A percentile compares a stretch with the other conserved stretches of the same genome.
These are phyloP conservation scores for Cryptomyrus ogoouensis DNA, from an alignment of 2,113 vertebrate genomes.

Conservation along the genomic window DNA sequence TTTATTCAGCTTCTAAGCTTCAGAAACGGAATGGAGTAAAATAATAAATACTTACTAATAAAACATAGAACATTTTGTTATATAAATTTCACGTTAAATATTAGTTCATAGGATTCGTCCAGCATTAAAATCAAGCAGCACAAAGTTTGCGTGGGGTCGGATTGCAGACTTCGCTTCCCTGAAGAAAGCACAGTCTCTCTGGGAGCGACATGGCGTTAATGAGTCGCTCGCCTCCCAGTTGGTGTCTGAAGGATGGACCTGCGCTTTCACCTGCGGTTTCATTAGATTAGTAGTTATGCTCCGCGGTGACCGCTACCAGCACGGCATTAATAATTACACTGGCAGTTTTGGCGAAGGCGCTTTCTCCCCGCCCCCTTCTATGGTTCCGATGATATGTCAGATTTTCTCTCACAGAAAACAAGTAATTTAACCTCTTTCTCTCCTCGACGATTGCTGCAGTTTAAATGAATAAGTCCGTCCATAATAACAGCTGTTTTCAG, in stretches of 20 bases:
- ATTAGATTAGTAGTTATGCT: neutral
- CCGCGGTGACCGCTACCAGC: neutral
- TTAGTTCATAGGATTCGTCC: neutral
- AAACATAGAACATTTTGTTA: neutral
- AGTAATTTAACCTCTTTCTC: neutral
- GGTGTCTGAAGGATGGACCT: neutral
- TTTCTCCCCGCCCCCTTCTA: neutral
- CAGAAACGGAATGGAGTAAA: neutral
- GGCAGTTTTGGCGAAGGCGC: neutral
- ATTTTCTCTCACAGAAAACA: neutral
- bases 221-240: neutral
- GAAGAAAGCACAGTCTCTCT: neutral
- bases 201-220: neutral
- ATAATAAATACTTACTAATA: neutral
- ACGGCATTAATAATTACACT: neutral
- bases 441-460: neutral
- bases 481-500: neutral
- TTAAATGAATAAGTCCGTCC: neutral
- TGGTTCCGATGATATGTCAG: neutral
- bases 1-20: neutral
- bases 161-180: neutral
- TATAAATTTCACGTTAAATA: neutral
- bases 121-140: neutral
- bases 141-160: neutral
- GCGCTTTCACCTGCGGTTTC: constrained; percentile 2